Evolutionary conservation across 2,888 invertebrate genomes (phyloP).

Genomic region (Drosophila aldrichi): DNA sequence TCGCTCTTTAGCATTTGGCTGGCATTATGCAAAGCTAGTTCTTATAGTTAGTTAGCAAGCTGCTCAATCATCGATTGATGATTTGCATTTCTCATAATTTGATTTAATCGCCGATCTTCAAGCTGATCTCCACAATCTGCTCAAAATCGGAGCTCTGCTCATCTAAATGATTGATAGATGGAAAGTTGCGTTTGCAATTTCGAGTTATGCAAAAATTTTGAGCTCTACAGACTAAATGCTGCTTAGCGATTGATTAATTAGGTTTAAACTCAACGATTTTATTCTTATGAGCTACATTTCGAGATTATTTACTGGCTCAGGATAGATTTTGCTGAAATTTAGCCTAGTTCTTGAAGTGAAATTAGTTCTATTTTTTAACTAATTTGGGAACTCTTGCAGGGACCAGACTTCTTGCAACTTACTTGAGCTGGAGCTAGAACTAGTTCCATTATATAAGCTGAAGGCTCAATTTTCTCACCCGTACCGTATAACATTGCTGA

Average conservation of each 20-base stretch:
- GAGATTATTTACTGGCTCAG: background rate
- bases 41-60: background rate
- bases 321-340: no score
- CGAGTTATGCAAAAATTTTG: background rate
- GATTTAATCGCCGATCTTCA: conserved; percentile 4
- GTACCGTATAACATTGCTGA: background rate
- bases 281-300: background rate
- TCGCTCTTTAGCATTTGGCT: conserved; percentile 48
- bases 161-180: background rate
- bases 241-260: background rate
- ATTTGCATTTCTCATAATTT: conserved; percentile 14
- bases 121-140: conserved; percentile 9
- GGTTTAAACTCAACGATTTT: no score
- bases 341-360: background rate
- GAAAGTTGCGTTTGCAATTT: background rate
- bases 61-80: conserved; percentile 27
- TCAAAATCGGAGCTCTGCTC: background rate
- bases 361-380: background rate
- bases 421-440: background rate
- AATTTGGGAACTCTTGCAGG: no score
- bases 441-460: background rate
- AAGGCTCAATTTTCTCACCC: background rate
- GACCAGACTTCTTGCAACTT: no score
- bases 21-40: conserved; percentile 63
- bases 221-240: background rate